Percentiles rank a stretch among this genome's conserved stretches.
Evolutionary conservation across 1,140 invertebrate species (phyloP).

Genomic region (Babylonia areolata): DNA sequence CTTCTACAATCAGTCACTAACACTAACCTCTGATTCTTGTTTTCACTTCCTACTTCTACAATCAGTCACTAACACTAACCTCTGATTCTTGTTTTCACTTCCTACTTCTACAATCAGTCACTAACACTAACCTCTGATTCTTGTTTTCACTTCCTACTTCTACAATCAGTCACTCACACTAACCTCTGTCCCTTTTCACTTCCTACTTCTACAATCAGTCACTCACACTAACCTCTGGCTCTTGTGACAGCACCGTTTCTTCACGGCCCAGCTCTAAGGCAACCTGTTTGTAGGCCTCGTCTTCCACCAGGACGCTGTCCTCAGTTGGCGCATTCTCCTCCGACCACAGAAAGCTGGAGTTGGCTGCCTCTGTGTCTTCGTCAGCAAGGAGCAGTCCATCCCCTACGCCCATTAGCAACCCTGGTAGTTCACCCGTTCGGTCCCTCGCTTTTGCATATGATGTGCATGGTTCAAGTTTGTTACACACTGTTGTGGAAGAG

Average conservation of each 20-base stretch:
- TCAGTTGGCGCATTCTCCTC: conserved; percentile 37
- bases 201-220: background rate
- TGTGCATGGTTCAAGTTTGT: background rate
- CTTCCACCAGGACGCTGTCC: background rate
- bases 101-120: too few species aligned
- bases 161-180: too few species aligned
- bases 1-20: too few species aligned
- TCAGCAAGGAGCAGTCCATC: background rate
- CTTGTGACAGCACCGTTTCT: background rate
- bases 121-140: too few species aligned
- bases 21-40: too few species aligned
- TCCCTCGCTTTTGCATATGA: background rate
- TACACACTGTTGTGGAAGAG: background rate
- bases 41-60: too few species aligned
- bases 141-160: too few species aligned
- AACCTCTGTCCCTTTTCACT: too few species aligned
- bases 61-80: too few species aligned
- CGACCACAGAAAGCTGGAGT: conserved; percentile 47
- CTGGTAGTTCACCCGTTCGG: background rate
- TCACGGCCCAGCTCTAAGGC: background rate
- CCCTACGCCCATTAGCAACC: background rate
- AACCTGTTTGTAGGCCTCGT: background rate
- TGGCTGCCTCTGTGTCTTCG: conserved; percentile 13
- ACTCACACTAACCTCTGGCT: background rate
- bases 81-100: too few species aligned